These are phyloP conservation scores for Camponotus pennsylvanicus DNA, from an alignment of 1,140 invertebrate genomes.

Conservation along the genomic window DNA sequence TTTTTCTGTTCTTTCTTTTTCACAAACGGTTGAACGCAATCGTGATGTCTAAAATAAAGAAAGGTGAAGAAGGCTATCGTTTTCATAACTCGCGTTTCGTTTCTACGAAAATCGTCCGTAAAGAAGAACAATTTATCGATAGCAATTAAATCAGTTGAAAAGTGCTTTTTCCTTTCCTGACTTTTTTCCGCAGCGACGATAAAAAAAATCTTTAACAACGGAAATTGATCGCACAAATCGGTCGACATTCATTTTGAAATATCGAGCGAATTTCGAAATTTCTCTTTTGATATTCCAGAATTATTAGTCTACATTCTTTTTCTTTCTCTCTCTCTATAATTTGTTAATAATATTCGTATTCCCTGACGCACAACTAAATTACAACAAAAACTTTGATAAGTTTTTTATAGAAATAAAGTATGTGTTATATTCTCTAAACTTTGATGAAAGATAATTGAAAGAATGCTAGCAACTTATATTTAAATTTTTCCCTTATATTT, in stretches of 20 bases:
- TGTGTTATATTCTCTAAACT: background rate
- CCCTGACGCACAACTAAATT: too few relatives aligned
- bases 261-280: background rate
- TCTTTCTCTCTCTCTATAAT: too few relatives aligned
- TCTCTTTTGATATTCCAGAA: background rate
- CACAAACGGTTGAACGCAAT: background rate
- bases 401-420: background rate
- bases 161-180: background rate
- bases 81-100: background rate
- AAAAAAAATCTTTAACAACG: background rate
- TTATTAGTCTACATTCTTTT: background rate
- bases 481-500: constrained; percentile 26
- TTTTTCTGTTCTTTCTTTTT: background rate
- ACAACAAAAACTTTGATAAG: background rate
- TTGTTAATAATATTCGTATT: background rate
- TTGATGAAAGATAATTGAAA: constrained; percentile 2
- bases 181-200: background rate
- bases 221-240: constrained; percentile 25
- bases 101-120: background rate
- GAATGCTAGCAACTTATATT: background rate
- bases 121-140: constrained; percentile 23
- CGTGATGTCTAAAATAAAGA: background rate
- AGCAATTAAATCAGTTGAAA: constrained; percentile 44
- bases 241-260: background rate
- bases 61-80: background rate